phyloP scores from a whole-genome alignment of 2,888 invertebrate genomes.

The Coenonympha arcania region DNA sequence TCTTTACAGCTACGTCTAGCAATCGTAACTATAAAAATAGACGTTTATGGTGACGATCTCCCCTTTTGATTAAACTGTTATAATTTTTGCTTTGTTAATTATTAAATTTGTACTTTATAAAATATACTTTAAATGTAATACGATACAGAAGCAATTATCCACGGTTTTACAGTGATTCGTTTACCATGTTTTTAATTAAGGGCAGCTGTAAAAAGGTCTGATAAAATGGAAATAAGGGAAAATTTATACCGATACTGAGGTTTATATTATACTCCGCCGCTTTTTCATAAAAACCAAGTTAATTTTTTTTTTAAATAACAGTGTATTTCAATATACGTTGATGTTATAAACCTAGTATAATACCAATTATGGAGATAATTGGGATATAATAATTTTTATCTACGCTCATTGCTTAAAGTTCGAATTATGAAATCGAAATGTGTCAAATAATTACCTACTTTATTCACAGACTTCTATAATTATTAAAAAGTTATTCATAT shows the following conservation, averaged over 20 bases:
- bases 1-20: slow-evolving; percentile 10
- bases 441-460: too few relatives aligned
- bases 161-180: slow-evolving; percentile 7
- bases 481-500: too few relatives aligned
- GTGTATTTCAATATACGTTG: too few relatives aligned
- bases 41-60: slow-evolving; percentile 20
- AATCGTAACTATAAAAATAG: slow-evolving; percentile 14
- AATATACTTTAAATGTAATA: slow-evolving; percentile 6
- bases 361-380: too few relatives aligned
- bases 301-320: too few relatives aligned
- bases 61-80: slow-evolving; percentile 21
- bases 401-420: too few relatives aligned
- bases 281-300: too few relatives aligned
- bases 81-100: slow-evolving; percentile 13
- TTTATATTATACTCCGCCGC: background rate
- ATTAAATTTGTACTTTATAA: slow-evolving; percentile 8
- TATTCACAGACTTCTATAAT: too few relatives aligned
- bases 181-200: slow-evolving; percentile 9
- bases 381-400: too few relatives aligned
- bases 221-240: slow-evolving; percentile 3
- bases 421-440: too few relatives aligned
- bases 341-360: too few relatives aligned
- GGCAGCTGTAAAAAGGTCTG: slow-evolving; percentile 1
- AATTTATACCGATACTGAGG: background rate
- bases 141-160: slow-evolving; percentile 11